Evolutionary conservation across 1,140 invertebrate species (phyloP), one percentile per base, ranked within the genome.

Genomic region (Trypoxylus dichotomus): DNA sequence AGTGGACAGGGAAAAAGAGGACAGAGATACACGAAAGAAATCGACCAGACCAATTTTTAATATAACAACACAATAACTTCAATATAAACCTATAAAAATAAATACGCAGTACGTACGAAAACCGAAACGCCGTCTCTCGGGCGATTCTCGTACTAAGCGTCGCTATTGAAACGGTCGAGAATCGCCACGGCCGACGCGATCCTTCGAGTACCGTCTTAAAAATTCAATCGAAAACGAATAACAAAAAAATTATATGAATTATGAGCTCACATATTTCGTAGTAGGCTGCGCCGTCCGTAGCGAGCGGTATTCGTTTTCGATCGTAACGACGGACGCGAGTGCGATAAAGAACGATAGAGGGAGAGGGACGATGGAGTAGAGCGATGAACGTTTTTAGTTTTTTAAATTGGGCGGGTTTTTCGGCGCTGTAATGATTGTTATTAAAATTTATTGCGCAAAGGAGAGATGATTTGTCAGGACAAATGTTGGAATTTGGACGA

Each of bases 151-250:
- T 10, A 25, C 74, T 76, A 60, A 47, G 1, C 7, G 13, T 5
- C 19, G 25, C 41, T 27, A 13, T n/a, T 25, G 3, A 43, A 21
- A 25, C 21, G 63, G 63, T 24, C 41, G 60, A 60, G n/a, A 72
- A 2, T 77, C 60, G 60, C 60, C 11, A 27, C 60, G 75, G n/a
- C 15, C 76, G 76, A 32, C 19, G 13, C 15, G 24, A n/a, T 54
- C 43, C 32, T 8, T 37, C 11, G 68, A 54, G 68, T 60, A 74
- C 58, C 54, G 74, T 75, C 77, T 78, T 78, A 73, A 78, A 58
- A 78, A 78, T 78, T 79, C 78, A 79, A 79, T 79, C 78, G 78
- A 79, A 79, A 79, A 76, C 77, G 76, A 79, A 79, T 79, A 79
- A 79, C 72, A 79, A 79, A 79, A 79, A 74, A 79, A 75, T 54